phyloP scores from a whole-genome alignment of 1,140 invertebrate genomes.

The Lepidostoma basale region DNA sequence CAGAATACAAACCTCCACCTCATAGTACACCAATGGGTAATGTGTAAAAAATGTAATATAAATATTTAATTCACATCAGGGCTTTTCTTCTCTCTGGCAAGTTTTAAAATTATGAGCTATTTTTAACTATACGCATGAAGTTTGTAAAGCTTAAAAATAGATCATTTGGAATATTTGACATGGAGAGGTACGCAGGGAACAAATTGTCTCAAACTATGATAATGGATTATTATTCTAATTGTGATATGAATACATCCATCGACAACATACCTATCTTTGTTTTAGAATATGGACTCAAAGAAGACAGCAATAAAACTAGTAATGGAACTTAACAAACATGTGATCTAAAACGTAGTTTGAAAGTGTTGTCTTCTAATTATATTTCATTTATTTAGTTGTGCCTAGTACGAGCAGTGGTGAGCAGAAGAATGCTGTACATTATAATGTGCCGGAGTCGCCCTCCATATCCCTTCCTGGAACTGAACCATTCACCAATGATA shows the following conservation, averaged over 20 bases:
- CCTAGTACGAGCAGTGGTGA: conserved; percentile 33
- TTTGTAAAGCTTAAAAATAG: conserved; percentile 14
- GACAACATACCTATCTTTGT: conserved; percentile 44
- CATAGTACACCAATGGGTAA: conserved; percentile 14
- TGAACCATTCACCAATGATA: conserved; percentile 55
- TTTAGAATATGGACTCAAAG: conserved; percentile 38
- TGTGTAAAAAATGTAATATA: neutral
- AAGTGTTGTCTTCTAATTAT: neutral
- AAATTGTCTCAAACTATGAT: conserved; percentile 34
- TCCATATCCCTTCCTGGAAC: conserved; percentile 31
- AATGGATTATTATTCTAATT: conserved; percentile 44
- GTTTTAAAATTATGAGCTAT: neutral
- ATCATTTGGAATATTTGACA: conserved; percentile 10
- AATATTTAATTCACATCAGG: neutral
- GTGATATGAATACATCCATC: conserved; percentile 32
- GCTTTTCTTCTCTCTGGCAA: conserved; percentile 34
- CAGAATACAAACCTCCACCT: neutral
- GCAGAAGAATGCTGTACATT: conserved; percentile 31
- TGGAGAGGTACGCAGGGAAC: conserved; percentile 19
- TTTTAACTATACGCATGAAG: conserved; percentile 33
- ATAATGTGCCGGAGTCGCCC: conserved; percentile 31
- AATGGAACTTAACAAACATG: neutral
- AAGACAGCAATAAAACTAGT: conserved; percentile 18
- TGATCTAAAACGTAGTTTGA: neutral
- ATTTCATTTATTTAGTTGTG: conserved; percentile 30